These are phyloP conservation scores for Dromius quadrimaculatus DNA, from an alignment of 2,888 invertebrate species.

Conservation along the genomic window DNA sequence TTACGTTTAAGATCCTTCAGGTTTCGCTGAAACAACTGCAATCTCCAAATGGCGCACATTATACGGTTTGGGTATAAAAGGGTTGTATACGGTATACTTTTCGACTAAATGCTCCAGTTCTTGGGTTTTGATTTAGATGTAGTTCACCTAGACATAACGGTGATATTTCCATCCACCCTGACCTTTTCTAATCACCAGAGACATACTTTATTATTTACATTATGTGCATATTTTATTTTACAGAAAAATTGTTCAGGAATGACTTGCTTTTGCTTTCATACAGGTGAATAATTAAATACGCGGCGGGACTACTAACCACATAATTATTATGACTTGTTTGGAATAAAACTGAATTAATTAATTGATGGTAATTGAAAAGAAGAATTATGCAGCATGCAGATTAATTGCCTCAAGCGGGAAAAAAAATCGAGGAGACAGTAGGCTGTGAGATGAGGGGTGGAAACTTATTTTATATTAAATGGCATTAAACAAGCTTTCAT, in stretches of 20 bases:
- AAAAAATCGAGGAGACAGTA: no score
- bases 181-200: constrained; percentile 28
- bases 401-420: background rate
- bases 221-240: constrained; percentile 14
- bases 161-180: constrained; percentile 29
- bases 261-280: constrained; percentile 7
- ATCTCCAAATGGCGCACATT: no score
- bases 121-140: no score
- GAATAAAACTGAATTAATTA: constrained; percentile 31
- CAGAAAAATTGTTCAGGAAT: constrained; percentile 1
- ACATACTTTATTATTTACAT: constrained; percentile 23
- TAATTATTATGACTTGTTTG: constrained; percentile 22
- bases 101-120: no score
- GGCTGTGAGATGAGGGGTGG: no score
- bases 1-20: no score
- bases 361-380: background rate
- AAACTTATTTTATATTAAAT: no score
- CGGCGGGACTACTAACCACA: background rate
- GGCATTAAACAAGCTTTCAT: no score
- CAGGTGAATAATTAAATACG: constrained; percentile 21
- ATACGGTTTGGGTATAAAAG: no score
- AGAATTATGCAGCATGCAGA: no score
- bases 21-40: no score
- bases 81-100: no score
- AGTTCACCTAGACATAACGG: constrained; percentile 36